Conservation (phyloP, 1,140 invertebrate genomes). For the Aplysia californica region DNA sequence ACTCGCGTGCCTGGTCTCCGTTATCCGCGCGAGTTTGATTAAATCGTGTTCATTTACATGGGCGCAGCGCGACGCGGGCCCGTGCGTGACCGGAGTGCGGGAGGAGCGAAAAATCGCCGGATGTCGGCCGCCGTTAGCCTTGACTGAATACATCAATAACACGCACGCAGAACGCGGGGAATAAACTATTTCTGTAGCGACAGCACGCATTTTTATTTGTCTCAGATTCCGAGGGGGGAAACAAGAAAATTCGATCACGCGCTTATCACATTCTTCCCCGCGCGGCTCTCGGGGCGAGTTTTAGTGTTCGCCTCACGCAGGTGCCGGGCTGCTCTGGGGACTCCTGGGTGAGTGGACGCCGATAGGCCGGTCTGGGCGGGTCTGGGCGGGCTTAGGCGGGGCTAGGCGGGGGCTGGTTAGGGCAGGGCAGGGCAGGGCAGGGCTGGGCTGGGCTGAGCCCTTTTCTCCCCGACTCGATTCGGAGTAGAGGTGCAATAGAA, state of each 20-base stretch:
- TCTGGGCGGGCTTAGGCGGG: too few relatives aligned
- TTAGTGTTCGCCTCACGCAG: constrained; percentile 14
- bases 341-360: too few relatives aligned
- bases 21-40: constrained; percentile 39
- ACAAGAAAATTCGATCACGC: constrained; percentile 26
- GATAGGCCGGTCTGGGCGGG: too few relatives aligned
- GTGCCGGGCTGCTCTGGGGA: not conserved
- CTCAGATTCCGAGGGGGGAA: constrained; percentile 14
- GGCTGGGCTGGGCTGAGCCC: too few relatives aligned
- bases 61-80: constrained; percentile 32
- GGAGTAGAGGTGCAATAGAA: too few relatives aligned
- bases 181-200: constrained; percentile 24
- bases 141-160: constrained; percentile 37
- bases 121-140: constrained; percentile 29
- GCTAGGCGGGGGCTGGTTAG: too few relatives aligned
- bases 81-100: constrained; percentile 38
- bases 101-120: constrained; percentile 36
- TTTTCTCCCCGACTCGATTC: too few relatives aligned
- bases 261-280: constrained; percentile 3
- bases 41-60: constrained; percentile 48
- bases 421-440: too few relatives aligned
- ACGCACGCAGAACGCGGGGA: constrained; percentile 19
- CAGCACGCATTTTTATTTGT: constrained; percentile 32
- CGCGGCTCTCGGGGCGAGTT: not conserved
- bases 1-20: constrained; percentile 33